Conservation (phyloP, 2,797 vertebrate genomes). For the Merluccius polli region DNA sequence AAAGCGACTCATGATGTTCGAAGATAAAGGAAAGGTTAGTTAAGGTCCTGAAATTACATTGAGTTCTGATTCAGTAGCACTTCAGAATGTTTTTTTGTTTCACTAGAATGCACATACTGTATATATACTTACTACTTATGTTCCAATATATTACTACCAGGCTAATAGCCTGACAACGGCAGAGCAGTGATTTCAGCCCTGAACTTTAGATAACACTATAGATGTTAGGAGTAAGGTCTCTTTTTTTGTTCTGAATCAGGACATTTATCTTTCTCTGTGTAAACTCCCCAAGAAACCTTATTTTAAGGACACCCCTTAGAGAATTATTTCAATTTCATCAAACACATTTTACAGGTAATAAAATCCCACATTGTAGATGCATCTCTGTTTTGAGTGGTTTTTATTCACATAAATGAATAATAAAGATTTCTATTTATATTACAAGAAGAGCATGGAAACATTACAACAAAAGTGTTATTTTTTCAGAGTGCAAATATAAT, state of each 20-base stretch:
- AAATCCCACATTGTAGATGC: background rate
- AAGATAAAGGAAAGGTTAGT: background rate
- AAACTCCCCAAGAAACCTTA: background rate
- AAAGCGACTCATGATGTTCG: background rate
- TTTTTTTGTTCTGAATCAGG: background rate
- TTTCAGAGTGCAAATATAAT: conserved; percentile 41
- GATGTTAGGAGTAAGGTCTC: background rate
- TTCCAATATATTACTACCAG: too few species aligned
- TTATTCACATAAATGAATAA: conserved; percentile 66
- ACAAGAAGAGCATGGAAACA: conserved; percentile 59
- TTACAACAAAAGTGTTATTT: conserved; percentile 64
- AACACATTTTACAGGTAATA: background rate
- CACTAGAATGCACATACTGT: too few species aligned
- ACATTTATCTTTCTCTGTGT: background rate
- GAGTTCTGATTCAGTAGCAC: too few species aligned
- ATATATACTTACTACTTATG: too few species aligned
- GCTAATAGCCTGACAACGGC: too few species aligned
- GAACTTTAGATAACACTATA: background rate
- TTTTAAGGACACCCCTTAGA: too few species aligned
- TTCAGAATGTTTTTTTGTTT: too few species aligned
- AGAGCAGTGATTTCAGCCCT: background rate
- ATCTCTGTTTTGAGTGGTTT: conserved; percentile 14
- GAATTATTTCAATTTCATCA: background rate
- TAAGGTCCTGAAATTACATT: background rate
- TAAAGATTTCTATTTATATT: conserved; percentile 61